phyloP scores from a whole-genome alignment of 2,797 vertebrate genomes.

The Arnoldichthys spilopterus region DNA sequence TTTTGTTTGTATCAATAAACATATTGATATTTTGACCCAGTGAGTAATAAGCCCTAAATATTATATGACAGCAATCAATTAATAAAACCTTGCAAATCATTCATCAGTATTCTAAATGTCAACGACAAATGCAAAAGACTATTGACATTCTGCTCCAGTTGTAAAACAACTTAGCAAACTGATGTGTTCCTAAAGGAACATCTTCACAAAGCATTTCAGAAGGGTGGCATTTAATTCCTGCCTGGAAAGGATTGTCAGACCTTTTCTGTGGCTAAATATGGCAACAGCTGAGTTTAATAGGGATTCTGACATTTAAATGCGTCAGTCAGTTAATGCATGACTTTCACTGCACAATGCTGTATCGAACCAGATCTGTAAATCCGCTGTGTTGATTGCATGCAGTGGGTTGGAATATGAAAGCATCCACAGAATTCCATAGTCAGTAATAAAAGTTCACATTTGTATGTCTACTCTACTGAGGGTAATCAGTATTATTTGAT shows the following conservation, averaged over 20 bases:
- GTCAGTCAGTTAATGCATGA: background rate
- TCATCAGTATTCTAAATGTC: background rate
- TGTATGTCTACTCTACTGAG: too few relatives aligned
- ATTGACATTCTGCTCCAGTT: background rate
- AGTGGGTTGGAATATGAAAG: too few relatives aligned
- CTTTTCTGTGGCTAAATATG: background rate
- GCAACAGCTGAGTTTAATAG: slow-evolving; percentile 4
- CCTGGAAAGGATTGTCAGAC: background rate
- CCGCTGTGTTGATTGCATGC: too few relatives aligned
- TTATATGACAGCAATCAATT: background rate
- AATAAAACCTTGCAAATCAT: background rate
- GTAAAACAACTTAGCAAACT: background rate
- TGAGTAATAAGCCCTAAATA: background rate
- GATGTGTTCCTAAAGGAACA: background rate
- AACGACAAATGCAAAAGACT: background rate
- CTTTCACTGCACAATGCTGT: background rate
- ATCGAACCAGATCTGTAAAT: background rate
- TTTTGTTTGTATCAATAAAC: too few relatives aligned
- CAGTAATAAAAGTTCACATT: too few relatives aligned
- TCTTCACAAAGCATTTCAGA: background rate
- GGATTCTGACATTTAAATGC: slow-evolving; percentile 13
- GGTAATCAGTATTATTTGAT: too few relatives aligned
- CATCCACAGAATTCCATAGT: too few relatives aligned
- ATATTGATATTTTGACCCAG: too few relatives aligned
- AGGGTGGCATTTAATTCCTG: background rate